Conservation (phyloP, 2,797 vertebrate genomes). For the Euthynnus affinis region DNA sequence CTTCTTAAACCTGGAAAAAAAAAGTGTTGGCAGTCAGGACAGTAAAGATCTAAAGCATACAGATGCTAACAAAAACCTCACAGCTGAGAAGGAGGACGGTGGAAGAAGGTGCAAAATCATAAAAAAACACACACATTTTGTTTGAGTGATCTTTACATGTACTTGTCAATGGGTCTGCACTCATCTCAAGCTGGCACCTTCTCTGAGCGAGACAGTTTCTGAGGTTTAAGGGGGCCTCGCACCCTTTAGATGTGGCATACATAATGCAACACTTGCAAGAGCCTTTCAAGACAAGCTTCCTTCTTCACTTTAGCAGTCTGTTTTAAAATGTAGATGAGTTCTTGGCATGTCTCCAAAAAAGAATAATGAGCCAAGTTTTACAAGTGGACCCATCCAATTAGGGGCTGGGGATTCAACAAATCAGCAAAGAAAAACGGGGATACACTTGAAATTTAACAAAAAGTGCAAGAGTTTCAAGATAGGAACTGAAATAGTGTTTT, state of each 20-base stretch:
- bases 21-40: background rate
- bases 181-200: background rate
- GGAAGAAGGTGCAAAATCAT: too few relatives aligned
- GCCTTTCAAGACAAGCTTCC: conserved; percentile 13
- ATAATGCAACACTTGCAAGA: conserved; percentile 46
- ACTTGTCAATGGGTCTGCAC: background rate
- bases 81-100: too few relatives aligned
- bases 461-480: background rate
- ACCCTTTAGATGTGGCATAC: conserved; percentile 24
- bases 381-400: conserved; percentile 25
- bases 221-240: background rate
- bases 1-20: background rate
- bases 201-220: background rate
- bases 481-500: background rate
- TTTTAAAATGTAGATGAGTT: conserved; percentile 62
- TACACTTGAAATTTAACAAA: background rate
- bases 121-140: background rate
- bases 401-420: background rate
- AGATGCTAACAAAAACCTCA: too few relatives aligned
- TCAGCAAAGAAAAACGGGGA: background rate
- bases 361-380: background rate
- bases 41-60: too few relatives aligned
- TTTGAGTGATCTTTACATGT: conserved; percentile 10
- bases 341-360: background rate
- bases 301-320: conserved; percentile 14